These are phyloP conservation scores for Neotoma lepida DNA, from an alignment of 2,113 vertebrate genomes.

Conservation along the genomic window DNA sequence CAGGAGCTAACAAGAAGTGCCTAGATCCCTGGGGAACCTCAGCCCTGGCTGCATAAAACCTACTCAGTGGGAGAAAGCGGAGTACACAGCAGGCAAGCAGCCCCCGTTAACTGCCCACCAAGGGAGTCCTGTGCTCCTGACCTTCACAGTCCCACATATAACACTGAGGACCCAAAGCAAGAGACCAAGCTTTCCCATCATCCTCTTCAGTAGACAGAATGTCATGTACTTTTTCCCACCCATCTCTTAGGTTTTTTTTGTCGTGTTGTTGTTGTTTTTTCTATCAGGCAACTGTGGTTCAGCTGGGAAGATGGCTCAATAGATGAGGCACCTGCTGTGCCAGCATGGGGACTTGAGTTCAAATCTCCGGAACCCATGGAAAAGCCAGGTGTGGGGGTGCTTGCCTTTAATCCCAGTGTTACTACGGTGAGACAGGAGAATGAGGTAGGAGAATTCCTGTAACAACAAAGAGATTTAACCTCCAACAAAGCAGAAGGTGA, in stretches of 20 bases:
- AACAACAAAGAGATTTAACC: not conserved
- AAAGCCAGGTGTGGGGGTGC: not conserved
- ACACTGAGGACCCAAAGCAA: not conserved
- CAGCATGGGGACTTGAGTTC: not conserved
- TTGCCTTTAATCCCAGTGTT: not conserved
- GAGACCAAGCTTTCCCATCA: not conserved
- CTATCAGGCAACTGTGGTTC: not conserved
- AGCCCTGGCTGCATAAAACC: not conserved
- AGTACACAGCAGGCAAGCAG: no score
- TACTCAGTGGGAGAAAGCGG: rapidly evolving
- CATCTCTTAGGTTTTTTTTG: not conserved
- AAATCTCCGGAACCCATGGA: not conserved
- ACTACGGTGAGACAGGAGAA: not conserved
- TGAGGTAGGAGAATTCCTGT: not conserved
- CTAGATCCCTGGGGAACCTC: not conserved
- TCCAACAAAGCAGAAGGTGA: not conserved
- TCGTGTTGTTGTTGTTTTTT: not conserved
- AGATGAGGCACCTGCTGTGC: no score
- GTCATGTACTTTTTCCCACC: rapidly evolving
- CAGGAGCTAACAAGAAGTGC: not conserved
- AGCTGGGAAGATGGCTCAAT: not conserved
- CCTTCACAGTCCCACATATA: not conserved
- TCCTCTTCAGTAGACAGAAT: not conserved
- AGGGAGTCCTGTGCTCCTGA: not conserved
- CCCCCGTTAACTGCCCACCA: not conserved